These are phyloP conservation scores for Molorchus minor DNA, from an alignment of 2,888 invertebrate genomes.

Conservation along the genomic window DNA sequence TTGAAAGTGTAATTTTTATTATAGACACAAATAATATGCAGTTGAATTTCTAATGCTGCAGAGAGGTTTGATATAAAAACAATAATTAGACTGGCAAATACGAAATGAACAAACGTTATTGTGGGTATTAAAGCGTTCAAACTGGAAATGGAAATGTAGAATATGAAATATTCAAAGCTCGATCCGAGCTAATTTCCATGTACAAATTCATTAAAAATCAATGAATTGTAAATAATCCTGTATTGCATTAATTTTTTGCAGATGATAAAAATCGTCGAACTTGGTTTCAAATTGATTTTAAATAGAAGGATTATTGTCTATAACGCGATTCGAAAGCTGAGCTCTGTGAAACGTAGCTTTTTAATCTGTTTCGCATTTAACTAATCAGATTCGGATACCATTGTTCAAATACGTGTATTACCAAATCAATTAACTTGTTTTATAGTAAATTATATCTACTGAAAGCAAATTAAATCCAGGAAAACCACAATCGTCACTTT, in stretches of 20 bases:
- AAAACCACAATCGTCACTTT: too few relatives aligned
- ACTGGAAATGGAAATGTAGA: neutral
- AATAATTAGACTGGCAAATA: too few relatives aligned
- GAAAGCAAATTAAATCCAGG: too few relatives aligned
- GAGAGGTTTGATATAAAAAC: too few relatives aligned
- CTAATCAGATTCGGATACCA: conserved; percentile 50
- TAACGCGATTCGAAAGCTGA: conserved; percentile 55
- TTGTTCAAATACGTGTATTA: conserved; percentile 20
- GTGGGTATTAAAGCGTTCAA: neutral
- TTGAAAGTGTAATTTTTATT: too few relatives aligned
- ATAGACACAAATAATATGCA: too few relatives aligned
- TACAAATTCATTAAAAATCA: conserved; percentile 43
- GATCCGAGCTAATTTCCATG: conserved; percentile 9
- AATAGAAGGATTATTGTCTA: conserved; percentile 57
- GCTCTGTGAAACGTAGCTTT: conserved; percentile 54
- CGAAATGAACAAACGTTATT: too few relatives aligned
- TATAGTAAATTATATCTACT: conserved; percentile 4
- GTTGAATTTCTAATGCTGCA: too few relatives aligned
- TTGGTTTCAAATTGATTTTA: conserved; percentile 58
- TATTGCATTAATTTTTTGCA: conserved; percentile 49
- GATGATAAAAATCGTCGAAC: conserved; percentile 56
- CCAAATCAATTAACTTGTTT: neutral
- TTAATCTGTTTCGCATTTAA: conserved; percentile 51
- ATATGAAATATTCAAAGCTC: conserved; percentile 17
- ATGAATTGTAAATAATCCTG: conserved; percentile 48